phyloP scores from a whole-genome alignment of 2,113 vertebrate genomes.

The Colaptes auratus region DNA sequence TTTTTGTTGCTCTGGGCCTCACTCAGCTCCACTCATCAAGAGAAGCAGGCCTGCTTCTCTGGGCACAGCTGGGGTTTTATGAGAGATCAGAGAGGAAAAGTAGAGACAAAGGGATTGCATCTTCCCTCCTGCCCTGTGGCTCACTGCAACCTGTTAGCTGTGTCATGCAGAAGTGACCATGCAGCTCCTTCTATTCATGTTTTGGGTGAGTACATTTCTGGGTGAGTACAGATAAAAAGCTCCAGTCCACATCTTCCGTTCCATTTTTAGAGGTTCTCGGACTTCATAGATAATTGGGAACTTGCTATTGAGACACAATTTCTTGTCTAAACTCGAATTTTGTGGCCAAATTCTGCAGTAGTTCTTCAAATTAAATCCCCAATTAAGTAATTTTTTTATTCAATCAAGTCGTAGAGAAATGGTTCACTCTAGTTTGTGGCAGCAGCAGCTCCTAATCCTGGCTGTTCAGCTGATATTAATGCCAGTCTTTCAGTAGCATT shows the following conservation, averaged over 20 bases:
- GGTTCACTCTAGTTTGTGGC: neutral
- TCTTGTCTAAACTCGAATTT: neutral
- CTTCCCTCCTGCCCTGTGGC: neutral
- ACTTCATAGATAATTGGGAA: neutral
- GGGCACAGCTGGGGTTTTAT: neutral
- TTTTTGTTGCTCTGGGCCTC: neutral
- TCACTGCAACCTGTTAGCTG: neutral
- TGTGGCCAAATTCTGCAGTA: neutral
- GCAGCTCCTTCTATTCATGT: neutral
- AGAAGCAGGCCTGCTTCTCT: neutral
- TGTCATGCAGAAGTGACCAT: neutral
- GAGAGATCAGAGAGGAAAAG: neutral
- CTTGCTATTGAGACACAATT: neutral
- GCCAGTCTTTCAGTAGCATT: constrained; percentile 23
- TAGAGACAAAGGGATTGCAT: neutral
- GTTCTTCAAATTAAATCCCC: neutral
- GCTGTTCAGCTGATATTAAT: neutral
- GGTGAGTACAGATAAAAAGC: neutral
- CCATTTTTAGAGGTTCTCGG: neutral
- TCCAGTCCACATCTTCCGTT: neutral
- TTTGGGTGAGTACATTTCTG: neutral
- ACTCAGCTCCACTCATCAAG: neutral
- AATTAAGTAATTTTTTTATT: neutral
- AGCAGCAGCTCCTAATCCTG: neutral
- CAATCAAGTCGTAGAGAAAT: neutral